Conservation (phyloP, 2,888 invertebrate species). For the Phrixothrix hirtus region DNA sequence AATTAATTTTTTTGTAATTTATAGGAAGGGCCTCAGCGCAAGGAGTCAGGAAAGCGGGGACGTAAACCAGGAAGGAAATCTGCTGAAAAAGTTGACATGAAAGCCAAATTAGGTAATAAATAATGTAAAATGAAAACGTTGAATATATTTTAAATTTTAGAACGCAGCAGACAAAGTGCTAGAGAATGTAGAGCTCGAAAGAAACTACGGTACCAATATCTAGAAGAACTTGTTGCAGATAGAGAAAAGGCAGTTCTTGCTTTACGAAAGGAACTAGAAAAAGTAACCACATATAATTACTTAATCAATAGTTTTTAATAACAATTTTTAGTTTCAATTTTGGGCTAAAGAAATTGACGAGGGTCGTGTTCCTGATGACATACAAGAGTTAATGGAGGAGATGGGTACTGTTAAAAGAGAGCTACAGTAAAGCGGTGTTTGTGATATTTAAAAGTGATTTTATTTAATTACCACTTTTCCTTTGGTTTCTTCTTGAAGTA, state of each 20-base stretch:
- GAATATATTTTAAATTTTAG: conserved; percentile 57
- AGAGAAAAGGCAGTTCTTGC: conserved; percentile 90
- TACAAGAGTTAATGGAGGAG: conserved; percentile 76
- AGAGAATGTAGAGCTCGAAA: conserved; percentile 96
- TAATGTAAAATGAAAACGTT: not conserved
- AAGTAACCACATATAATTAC: conserved; percentile 60
- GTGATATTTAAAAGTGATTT: conserved; percentile 21
- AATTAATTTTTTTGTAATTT: conserved; percentile 37
- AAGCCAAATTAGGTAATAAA: conserved; percentile 82
- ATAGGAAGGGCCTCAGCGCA: conserved; percentile 68
- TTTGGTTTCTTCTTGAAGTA: conserved; percentile 1
- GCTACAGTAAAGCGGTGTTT: conserved; percentile 29
- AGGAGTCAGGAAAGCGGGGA: conserved; percentile 85
- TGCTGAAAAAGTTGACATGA: conserved; percentile 88
- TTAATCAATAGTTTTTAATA: conserved; percentile 4
- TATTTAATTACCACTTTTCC: conserved; percentile 10
- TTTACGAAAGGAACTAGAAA: conserved; percentile 86
- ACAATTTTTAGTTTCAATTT: conserved; percentile 69
- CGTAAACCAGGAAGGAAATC: conserved; percentile 87
- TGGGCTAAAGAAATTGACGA: conserved; percentile 83
- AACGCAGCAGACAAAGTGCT: conserved; percentile 95
- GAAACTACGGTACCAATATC: conserved; percentile 94
- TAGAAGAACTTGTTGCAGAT: conserved; percentile 92
- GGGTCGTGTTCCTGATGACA: conserved; percentile 77
- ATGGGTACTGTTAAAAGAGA: conserved; percentile 74